Conservation (phyloP, 2,888 invertebrate genomes). For the Trichopoda pennipes region DNA sequence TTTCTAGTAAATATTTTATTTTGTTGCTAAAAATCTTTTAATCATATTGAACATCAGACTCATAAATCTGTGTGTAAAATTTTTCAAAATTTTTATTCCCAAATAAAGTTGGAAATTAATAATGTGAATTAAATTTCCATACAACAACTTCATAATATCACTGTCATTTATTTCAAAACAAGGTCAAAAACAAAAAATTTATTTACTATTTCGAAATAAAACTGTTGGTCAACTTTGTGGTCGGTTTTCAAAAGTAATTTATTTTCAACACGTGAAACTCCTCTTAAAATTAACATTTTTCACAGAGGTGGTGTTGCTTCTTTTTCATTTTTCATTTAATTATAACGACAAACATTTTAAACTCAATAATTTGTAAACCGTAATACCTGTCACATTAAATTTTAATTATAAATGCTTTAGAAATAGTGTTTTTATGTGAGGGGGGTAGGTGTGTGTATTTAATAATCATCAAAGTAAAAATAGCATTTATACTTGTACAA, state of each 20-base stretch:
- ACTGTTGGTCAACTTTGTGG: constrained; percentile 18
- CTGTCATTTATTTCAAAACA: constrained; percentile 10
- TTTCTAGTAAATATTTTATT: too few species aligned
- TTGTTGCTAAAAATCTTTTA: too few species aligned
- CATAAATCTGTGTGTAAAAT: too few species aligned
- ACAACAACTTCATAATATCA: constrained; percentile 1
- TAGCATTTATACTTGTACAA: constrained; percentile 7
- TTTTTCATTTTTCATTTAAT: constrained; percentile 3
- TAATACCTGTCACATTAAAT: constrained; percentile 63
- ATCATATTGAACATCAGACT: too few species aligned
- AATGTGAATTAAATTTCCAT: neutral
- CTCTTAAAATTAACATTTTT: constrained; percentile 26
- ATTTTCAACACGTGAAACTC: constrained; percentile 2
- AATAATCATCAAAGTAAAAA: neutral
- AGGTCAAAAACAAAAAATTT: neutral
- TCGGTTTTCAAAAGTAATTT: constrained; percentile 26
- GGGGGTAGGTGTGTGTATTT: neutral
- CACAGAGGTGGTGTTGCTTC: neutral
- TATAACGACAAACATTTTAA: constrained; percentile 44
- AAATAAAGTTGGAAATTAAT: neutral
- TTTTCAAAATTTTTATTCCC: too few species aligned
- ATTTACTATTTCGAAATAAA: neutral
- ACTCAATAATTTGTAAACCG: constrained; percentile 61
- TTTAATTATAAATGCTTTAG: constrained; percentile 50
- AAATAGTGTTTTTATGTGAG: neutral